Evolutionary conservation across 2,113 vertebrate genomes (phyloP).

Genomic region (Meleagris gallopavo): DNA sequence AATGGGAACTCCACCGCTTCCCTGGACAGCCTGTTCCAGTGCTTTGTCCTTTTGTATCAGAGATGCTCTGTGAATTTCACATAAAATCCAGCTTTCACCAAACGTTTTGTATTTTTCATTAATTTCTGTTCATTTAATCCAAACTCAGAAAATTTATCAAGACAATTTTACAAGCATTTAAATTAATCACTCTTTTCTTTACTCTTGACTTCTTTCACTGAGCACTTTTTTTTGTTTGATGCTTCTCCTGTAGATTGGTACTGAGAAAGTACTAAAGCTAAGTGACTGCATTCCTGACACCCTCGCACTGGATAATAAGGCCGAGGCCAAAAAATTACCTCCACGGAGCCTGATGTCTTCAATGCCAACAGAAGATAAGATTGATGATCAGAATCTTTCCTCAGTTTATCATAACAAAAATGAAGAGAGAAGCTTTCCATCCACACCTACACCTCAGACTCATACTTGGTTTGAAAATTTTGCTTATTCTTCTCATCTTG

Average conservation of each 20-base stretch:
- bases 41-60: neutral
- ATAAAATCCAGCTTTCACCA: neutral
- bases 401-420: neutral
- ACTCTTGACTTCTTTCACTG: neutral
- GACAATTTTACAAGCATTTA: neutral
- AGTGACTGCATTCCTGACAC: conserved; percentile 62
- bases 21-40: neutral
- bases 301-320: conserved; percentile 56
- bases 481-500: conserved; percentile 57
- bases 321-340: neutral
- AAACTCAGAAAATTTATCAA: neutral
- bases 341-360: neutral
- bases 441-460: neutral
- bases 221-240: neutral
- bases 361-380: neutral
- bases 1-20: neutral
- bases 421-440: neutral
- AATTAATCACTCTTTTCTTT: neutral
- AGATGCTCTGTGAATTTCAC: neutral
- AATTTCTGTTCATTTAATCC: neutral
- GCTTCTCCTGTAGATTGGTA: conserved; percentile 37
- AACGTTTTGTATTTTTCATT: neutral
- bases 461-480: conserved; percentile 74
- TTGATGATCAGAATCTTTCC: neutral
- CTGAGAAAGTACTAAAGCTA: conserved; percentile 58